Base-by-base conservation (phyloP, 1,140 invertebrate species). In the Branchinecta lindahli region DNA sequence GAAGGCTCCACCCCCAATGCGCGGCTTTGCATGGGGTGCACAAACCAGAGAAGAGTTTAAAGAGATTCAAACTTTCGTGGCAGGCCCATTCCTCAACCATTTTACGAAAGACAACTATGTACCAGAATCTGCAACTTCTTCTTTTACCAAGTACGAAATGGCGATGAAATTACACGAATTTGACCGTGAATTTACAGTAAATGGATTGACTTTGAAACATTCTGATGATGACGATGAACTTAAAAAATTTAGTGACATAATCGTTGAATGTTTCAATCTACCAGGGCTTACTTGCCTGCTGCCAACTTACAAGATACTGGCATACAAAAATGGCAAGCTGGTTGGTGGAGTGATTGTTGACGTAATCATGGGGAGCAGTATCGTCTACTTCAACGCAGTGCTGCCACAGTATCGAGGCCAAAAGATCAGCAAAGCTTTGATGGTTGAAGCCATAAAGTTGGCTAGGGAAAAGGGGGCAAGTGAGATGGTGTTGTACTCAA, bases 381-480 rank as follows among this genome's bases (percentile, higher is more conserved):
- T 61, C 18, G 18, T 61, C 12, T 61, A 61, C 52, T 61, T 61
- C 6, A 61, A 61, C 18, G 12, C 52, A 61, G 52, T 61, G 52
- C 52, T 61, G 18, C 52, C 52, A 61, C 12, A 61, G 52, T 61
- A 61, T 61, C 12, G 52, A 61, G 52, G 52, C 12, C 52, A 61
- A 6, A 15, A 12, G 12, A 61, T 61, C 12, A 61, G 52, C 18
- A 61, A 61, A 61, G 52, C 52, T 61, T 61, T 61, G 18, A 61
- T 61, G 18, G 52, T 20, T 12, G 52, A 61, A 61, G 52, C 52
- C 6, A 20, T 61, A 20, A 61, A 20, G 18, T 6, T 61, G 52
- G 52, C 52, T 61, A 61, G 18, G 18, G 18, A 61, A 61, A 12
- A 61, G 52, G 52, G 52, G 12, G 52, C 52, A 15, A 61, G 18